Evolutionary conservation across 2,797 vertebrate genomes (phyloP).

Genomic region (Sebastes reedi): DNA sequence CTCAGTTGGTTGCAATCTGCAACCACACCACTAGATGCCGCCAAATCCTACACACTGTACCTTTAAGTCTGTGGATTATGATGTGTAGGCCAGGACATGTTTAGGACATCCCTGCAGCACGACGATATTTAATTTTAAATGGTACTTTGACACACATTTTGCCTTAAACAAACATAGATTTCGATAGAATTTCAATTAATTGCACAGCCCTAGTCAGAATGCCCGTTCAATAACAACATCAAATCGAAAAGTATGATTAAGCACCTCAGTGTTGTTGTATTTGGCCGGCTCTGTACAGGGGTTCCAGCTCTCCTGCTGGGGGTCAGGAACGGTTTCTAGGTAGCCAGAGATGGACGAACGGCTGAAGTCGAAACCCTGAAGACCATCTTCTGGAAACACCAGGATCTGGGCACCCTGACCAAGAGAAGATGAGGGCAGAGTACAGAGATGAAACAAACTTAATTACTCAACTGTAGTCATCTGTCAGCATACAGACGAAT

Average conservation of each 20-base stretch:
- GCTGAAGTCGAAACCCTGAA: constrained; percentile 94
- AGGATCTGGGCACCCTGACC: constrained; percentile 91
- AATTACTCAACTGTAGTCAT: neutral
- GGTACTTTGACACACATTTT: too few species aligned
- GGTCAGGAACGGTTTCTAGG: constrained; percentile 87
- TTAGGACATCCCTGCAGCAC: too few species aligned
- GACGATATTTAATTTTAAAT: too few species aligned
- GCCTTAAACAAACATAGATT: too few species aligned
- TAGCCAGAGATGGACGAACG: constrained; percentile 88
- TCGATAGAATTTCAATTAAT: too few species aligned
- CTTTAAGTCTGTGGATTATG: too few species aligned
- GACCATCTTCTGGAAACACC: constrained; percentile 95
- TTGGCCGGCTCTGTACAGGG: constrained; percentile 86
- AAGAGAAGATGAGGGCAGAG: neutral
- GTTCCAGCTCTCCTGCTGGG: constrained; percentile 86
- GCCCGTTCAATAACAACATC: neutral
- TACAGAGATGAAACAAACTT: neutral
- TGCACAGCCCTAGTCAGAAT: neutral
- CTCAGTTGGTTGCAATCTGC: too few species aligned
- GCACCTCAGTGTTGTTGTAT: constrained; percentile 91
- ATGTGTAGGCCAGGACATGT: too few species aligned
- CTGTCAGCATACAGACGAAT: neutral
- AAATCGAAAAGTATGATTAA: neutral
- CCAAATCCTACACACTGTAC: too few species aligned
- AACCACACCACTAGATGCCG: too few species aligned